These are phyloP conservation scores for Reinhardtius hippoglossoides DNA, from an alignment of 2,113 vertebrate genomes.

Conservation along the genomic window DNA sequence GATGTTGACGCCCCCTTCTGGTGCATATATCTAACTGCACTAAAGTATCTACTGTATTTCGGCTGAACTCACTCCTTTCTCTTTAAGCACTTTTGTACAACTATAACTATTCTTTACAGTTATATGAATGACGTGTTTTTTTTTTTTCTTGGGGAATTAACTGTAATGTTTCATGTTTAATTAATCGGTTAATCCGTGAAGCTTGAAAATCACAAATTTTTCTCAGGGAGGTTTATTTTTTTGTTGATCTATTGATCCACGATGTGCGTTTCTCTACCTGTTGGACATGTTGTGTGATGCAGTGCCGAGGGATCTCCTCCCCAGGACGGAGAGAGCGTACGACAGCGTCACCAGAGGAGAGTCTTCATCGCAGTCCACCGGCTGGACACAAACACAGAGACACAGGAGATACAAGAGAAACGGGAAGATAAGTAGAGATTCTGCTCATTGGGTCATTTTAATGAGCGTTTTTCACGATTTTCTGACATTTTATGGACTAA, in stretches of 20 bases:
- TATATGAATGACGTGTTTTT: too few relatives aligned
- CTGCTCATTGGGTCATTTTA: background rate
- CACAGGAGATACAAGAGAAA: background rate
- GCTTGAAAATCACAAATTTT: too few relatives aligned
- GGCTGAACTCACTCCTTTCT: background rate
- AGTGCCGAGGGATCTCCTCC: conserved; percentile 91
- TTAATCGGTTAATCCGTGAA: too few relatives aligned
- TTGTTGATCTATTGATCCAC: background rate
- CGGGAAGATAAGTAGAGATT: background rate
- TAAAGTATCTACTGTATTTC: background rate
- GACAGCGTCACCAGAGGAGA: conserved; percentile 92
- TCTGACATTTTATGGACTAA: too few relatives aligned
- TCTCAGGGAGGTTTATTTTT: too few relatives aligned
- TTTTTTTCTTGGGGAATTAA: too few relatives aligned
- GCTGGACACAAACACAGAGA: conserved; percentile 74
- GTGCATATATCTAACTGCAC: conserved; percentile 20
- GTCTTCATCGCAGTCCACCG: conserved; percentile 92
- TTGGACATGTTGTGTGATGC: conserved; percentile 95
- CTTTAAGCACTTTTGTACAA: too few relatives aligned
- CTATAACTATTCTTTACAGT: too few relatives aligned
- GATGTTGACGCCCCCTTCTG: conserved; percentile 52
- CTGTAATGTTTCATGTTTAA: too few relatives aligned
- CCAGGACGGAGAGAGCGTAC: conserved; percentile 94
- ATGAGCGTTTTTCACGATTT: too few relatives aligned
- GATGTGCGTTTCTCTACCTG: conserved; percentile 82